Evolutionary conservation across 2,797 vertebrate species (phyloP).

Genomic region (Astyanax mexicanus): DNA sequence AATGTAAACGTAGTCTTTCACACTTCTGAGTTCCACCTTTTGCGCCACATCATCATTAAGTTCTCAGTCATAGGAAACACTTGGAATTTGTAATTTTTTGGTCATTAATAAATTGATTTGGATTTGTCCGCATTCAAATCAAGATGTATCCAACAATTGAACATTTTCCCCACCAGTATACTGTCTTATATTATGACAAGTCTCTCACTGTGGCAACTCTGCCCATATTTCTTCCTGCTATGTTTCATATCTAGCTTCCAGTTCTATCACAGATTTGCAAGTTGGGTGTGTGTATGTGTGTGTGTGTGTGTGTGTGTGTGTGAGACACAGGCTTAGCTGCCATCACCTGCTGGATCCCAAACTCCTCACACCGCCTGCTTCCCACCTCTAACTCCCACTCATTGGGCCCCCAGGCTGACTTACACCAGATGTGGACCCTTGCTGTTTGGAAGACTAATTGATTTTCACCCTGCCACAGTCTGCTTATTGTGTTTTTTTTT

Average conservation of each 20-base stretch:
- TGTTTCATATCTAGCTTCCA: neutral
- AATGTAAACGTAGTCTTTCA: too few relatives aligned
- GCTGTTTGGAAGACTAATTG: slow-evolving; percentile 86
- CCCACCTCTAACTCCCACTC: slow-evolving; percentile 59
- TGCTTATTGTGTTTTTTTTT: slow-evolving; percentile 86
- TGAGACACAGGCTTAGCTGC: slow-evolving; percentile 63
- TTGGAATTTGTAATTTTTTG: too few relatives aligned
- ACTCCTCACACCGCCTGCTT: slow-evolving; percentile 60
- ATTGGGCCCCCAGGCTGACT: slow-evolving; percentile 73
- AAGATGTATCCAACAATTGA: too few relatives aligned
- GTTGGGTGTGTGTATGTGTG: neutral
- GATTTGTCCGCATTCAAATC: too few relatives aligned
- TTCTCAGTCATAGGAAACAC: too few relatives aligned
- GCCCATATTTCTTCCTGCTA: neutral
- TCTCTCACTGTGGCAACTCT: neutral
- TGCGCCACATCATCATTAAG: too few relatives aligned
- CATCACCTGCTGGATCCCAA: slow-evolving; percentile 86
- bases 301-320: slow-evolving; percentile 4
- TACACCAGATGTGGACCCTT: slow-evolving; percentile 90
- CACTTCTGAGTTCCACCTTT: too few relatives aligned
- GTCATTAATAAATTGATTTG: too few relatives aligned
- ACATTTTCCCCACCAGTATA: too few relatives aligned
- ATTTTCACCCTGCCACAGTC: slow-evolving; percentile 83
- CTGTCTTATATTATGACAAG: too few relatives aligned
- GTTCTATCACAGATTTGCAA: neutral